phyloP scores from a whole-genome alignment of 2,888 invertebrate genomes.

The Tupiocoris notatus region DNA sequence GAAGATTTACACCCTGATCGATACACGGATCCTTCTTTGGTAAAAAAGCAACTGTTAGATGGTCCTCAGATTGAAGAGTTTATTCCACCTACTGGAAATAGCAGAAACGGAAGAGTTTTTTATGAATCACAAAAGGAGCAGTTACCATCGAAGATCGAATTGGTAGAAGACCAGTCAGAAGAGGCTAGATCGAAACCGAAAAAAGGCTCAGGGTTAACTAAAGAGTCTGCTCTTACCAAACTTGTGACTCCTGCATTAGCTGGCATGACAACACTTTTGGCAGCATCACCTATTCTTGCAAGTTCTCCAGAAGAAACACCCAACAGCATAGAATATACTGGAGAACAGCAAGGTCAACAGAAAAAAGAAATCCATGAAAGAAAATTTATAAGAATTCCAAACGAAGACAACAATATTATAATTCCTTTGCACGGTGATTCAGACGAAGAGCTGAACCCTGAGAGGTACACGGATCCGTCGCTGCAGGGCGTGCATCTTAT shows the following conservation, averaged over 20 bases:
- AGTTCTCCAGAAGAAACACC: not conserved
- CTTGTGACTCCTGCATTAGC: conserved; percentile 7
- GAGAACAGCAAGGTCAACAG: not conserved
- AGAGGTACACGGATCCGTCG: conserved; percentile 34
- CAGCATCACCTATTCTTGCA: conserved; percentile 27
- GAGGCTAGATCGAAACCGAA: not conserved
- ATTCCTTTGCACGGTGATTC: conserved; percentile 49
- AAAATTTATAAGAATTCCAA: conserved; percentile 44
- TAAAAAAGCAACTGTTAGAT: conserved; percentile 2
- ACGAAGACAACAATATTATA: conserved; percentile 37
- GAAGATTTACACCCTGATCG: conserved; percentile 46
- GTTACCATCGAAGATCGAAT: not conserved
- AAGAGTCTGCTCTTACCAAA: conserved; percentile 29
- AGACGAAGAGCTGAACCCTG: conserved; percentile 47
- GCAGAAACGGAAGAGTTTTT: not conserved
- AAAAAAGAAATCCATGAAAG: conserved; percentile 13
- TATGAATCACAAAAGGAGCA: not conserved
- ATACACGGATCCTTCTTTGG: conserved; percentile 29
- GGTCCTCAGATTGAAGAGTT: conserved; percentile 20
- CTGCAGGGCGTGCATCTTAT: conserved; percentile 9
- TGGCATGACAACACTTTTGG: conserved; percentile 20
- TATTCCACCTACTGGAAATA: not conserved
- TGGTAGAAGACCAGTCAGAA: not conserved
- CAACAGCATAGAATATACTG: not conserved
- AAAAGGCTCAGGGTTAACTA: not conserved